These are phyloP conservation scores for Sycophila texana DNA, from an alignment of 2,888 invertebrate genomes.

Conservation along the genomic window DNA sequence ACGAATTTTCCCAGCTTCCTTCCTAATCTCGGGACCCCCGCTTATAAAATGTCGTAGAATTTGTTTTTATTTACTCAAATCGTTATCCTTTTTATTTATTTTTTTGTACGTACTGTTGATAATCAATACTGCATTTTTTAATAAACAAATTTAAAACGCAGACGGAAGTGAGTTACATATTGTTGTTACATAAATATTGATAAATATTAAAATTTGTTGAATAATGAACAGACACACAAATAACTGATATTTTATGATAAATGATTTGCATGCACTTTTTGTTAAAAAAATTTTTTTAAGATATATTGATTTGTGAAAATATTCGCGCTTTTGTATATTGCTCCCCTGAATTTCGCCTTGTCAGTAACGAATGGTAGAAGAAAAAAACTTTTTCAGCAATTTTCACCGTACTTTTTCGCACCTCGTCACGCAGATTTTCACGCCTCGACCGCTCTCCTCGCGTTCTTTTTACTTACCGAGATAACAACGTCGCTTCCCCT, in stretches of 20 bases:
- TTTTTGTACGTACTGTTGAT: no score
- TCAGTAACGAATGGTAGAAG: neutral
- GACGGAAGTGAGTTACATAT: no score
- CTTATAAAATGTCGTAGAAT: neutral
- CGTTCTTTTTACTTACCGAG: neutral
- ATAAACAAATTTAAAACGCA: neutral
- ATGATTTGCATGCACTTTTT: no score
- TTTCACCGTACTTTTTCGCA: constrained; percentile 1
- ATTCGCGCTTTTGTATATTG: no score
- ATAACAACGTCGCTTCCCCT: neutral
- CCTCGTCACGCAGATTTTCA: constrained; percentile 3
- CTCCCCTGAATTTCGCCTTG: neutral
- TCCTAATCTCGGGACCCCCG: neutral
- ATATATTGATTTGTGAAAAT: no score
- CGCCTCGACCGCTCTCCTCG: neutral
- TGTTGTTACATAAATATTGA: no score
- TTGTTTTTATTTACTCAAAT: neutral
- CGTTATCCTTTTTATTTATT: no score
- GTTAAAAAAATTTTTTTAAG: no score
- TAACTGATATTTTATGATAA: no score
- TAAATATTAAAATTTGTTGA: no score
- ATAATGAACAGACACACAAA: no score
- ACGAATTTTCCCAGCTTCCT: neutral
- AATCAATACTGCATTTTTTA: neutral
- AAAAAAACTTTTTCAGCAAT: neutral